Conservation (phyloP, 2,888 invertebrate genomes). For the Cordilura impudica region DNA sequence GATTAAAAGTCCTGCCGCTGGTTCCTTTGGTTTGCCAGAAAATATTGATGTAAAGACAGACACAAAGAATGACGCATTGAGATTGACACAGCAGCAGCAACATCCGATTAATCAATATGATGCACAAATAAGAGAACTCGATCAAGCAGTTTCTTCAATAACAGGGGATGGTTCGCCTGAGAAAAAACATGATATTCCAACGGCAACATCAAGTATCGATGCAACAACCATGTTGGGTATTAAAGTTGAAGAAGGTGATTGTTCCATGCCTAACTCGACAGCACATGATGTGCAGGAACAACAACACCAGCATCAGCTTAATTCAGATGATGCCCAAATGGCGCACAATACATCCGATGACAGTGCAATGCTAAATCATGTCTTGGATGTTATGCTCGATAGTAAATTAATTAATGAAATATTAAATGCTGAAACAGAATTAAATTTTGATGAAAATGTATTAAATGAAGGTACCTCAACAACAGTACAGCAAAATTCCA, state of each 20-base stretch:
- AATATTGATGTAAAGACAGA: slow-evolving; percentile 30
- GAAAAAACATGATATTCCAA: slow-evolving; percentile 37
- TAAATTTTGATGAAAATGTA: slow-evolving; percentile 73
- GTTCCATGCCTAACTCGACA: slow-evolving; percentile 11
- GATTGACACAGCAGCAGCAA: slow-evolving; percentile 34
- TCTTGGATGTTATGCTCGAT: slow-evolving; percentile 74
- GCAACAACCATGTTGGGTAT: slow-evolving; percentile 17
- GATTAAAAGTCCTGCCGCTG: slow-evolving; percentile 39
- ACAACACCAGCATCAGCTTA: slow-evolving; percentile 62
- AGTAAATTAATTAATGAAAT: slow-evolving; percentile 76
- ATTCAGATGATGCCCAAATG: slow-evolving; percentile 65
- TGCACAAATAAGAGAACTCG: slow-evolving; percentile 65
- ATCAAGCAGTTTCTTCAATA: slow-evolving; percentile 73
- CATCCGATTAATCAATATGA: slow-evolving; percentile 46
- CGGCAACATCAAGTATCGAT: slow-evolving; percentile 16
- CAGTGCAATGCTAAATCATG: slow-evolving; percentile 74
- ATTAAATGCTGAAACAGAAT: slow-evolving; percentile 70
- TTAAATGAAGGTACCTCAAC: slow-evolving; percentile 51
- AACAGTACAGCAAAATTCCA: slow-evolving; percentile 41
- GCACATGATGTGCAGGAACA: slow-evolving; percentile 51
- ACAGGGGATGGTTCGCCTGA: slow-evolving; percentile 63
- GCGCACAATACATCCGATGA: slow-evolving; percentile 72
- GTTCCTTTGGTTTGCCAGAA: slow-evolving; percentile 41
- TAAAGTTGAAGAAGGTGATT: slow-evolving; percentile 35
- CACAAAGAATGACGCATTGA: slow-evolving; percentile 13